phyloP scores from a whole-genome alignment of 2,888 invertebrate genomes.

The Noctua comes region DNA sequence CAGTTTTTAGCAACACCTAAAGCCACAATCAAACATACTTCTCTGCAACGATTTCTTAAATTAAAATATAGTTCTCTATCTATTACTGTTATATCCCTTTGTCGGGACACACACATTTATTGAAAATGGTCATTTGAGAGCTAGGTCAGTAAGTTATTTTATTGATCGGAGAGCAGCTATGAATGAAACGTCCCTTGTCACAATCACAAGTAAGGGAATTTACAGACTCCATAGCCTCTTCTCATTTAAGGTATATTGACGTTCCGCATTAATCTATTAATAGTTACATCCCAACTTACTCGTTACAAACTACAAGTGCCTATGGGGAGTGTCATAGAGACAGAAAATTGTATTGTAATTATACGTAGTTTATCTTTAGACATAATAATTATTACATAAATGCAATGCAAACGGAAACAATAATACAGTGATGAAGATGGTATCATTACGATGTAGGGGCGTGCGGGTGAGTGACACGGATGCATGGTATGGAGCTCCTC shows the following conservation, averaged over 20 bases:
- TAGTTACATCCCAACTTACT: not conserved
- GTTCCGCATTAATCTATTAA: not conserved
- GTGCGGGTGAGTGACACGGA: slow-evolving; percentile 55
- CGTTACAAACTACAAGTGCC: not conserved
- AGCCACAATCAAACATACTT: not conserved
- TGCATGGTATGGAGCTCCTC: slow-evolving; percentile 56
- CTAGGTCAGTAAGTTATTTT: slow-evolving; percentile 2
- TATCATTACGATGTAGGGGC: slow-evolving; percentile 51
- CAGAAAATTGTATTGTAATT: not conserved
- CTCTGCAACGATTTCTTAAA: not conserved
- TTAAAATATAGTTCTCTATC: not conserved
- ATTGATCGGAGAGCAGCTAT: slow-evolving; percentile 41
- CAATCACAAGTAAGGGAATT: not conserved
- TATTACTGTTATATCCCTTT: not conserved
- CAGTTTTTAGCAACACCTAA: not conserved
- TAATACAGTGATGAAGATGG: slow-evolving; percentile 29
- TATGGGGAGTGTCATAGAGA: slow-evolving; percentile 17
- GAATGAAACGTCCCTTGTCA: slow-evolving; percentile 15
- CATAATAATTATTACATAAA: not conserved
- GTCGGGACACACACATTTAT: not conserved
- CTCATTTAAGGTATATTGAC: not conserved
- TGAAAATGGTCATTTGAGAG: slow-evolving; percentile 1
- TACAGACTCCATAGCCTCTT: not conserved
- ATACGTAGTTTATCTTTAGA: not conserved
- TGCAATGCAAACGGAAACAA: slow-evolving; percentile 17